Evolutionary conservation across 2,113 vertebrate genomes (phyloP).

Genomic region (Ophiodon elongatus): DNA sequence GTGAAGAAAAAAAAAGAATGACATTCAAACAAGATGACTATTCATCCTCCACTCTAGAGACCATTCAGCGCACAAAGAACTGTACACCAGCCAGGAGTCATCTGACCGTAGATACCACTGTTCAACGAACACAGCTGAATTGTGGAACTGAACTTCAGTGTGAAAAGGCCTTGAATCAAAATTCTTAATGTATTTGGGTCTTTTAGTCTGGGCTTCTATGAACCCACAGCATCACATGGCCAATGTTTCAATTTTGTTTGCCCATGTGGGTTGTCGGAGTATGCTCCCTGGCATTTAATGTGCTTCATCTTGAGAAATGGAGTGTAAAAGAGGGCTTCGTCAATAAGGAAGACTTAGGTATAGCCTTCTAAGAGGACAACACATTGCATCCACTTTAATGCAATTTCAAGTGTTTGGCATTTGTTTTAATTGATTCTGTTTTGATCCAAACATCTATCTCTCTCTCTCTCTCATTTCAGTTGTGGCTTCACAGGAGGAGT

Average conservation of each 20-base stretch:
- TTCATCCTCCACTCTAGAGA: background rate
- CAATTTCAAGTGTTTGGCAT: background rate
- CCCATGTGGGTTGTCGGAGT: background rate
- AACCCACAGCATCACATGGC: background rate
- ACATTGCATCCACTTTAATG: background rate
- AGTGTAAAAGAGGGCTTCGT: background rate
- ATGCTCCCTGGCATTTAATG: background rate
- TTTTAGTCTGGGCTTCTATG: background rate
- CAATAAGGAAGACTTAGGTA: background rate
- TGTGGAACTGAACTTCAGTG: background rate
- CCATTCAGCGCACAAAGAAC: background rate
- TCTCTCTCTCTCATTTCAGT: background rate
- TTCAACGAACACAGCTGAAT: background rate
- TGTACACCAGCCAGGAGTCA: background rate
- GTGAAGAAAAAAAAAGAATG: background rate
- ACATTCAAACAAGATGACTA: background rate
- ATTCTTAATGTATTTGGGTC: background rate
- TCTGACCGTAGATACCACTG: background rate
- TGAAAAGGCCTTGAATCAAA: background rate
- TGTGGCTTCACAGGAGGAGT: background rate
- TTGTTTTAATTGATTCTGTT: background rate
- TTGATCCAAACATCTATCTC: background rate
- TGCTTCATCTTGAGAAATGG: background rate
- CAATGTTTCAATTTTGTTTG: too few species aligned
- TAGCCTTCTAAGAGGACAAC: background rate